Evolutionary conservation across 2,888 invertebrate species (phyloP), one percentile per base, ranked within the genome.

Genomic region (Drosophila nigricruria): DNA sequence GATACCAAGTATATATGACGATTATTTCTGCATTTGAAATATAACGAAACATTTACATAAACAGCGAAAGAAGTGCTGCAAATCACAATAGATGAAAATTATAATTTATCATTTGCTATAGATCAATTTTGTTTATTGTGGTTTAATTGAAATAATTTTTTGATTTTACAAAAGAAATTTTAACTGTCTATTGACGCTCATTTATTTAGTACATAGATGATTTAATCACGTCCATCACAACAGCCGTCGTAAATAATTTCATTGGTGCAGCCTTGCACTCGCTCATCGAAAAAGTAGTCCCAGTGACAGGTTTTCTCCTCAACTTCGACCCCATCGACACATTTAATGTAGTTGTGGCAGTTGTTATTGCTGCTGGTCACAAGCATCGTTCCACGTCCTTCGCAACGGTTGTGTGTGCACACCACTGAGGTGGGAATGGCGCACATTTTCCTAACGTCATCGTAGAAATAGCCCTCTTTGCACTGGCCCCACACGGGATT

Each of bases 371-470:
- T 79, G 49, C 88, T 86, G 36, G 82, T 62, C 3, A 92, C 92
- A 23, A 79, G 38, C 38, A 57, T 64, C 0, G 77, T 78, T 4
- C 90, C 89, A 4, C 92, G 91, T 9, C 92, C 91, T 0, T 92
- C 92, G 34, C 92, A 92, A 1, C 92, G 89, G 61, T 92, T 89
- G 57, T 81, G 54, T 0, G 47, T 56, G 73, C 92, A 92, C 6
- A 77, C 66, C 18, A 85, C 86, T 3, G 76, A 49, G 0, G 56
- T 50, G 4, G 92, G 76, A 10, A 63, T n/a, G 0, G 5, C 49
- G 30, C 92, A 92, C 3, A 30, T 27, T 38, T 81, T 66, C 0
- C 34, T 34, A 0, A n/a, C 38, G 0, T 20, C 60, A 58, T 88
- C 80, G 49, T 82, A 92, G 57, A 92, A 92, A 6, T 32, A 68